Evolutionary conservation across 2,113 vertebrate genomes (phyloP).

Genomic region (Rhinoderma darwinii): DNA sequence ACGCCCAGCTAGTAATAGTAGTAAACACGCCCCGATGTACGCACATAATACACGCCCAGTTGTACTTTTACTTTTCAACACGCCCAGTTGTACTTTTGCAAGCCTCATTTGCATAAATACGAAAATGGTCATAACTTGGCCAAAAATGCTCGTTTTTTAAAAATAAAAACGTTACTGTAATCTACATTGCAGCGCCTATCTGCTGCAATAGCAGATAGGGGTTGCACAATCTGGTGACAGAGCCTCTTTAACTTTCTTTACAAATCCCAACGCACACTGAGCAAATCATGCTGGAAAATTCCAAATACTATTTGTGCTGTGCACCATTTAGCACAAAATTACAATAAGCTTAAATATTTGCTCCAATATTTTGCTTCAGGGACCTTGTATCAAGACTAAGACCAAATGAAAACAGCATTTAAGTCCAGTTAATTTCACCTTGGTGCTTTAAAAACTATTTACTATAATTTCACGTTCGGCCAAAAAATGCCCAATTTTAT

Average conservation of each 20-base stretch:
- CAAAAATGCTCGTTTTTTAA: too few species aligned
- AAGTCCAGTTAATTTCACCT: slow-evolving; percentile 67
- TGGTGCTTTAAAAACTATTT: slow-evolving; percentile 64
- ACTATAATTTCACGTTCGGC: slow-evolving; percentile 69
- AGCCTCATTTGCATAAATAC: too few species aligned
- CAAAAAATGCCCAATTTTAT: slow-evolving; percentile 70
- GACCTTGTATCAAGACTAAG: slow-evolving; percentile 66
- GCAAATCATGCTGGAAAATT: slow-evolving; percentile 62
- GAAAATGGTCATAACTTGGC: too few species aligned
- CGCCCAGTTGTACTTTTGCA: too few species aligned
- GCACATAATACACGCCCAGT: too few species aligned
- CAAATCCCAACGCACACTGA: slow-evolving; percentile 61
- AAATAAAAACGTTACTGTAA: too few species aligned
- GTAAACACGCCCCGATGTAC: too few species aligned
- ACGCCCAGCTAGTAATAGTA: too few species aligned
- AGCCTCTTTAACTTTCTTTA: slow-evolving; percentile 55
- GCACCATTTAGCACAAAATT: slow-evolving; percentile 69
- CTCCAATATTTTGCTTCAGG: slow-evolving; percentile 65
- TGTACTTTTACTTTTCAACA: too few species aligned
- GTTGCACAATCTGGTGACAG: too few species aligned
- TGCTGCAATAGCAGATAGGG: too few species aligned
- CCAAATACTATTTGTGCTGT: slow-evolving; percentile 60
- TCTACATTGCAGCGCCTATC: too few species aligned
- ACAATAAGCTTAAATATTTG: slow-evolving; percentile 64
- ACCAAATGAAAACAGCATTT: slow-evolving; percentile 65